Conservation (phyloP, 2,797 vertebrate species). For the Danio aesculapii region DNA sequence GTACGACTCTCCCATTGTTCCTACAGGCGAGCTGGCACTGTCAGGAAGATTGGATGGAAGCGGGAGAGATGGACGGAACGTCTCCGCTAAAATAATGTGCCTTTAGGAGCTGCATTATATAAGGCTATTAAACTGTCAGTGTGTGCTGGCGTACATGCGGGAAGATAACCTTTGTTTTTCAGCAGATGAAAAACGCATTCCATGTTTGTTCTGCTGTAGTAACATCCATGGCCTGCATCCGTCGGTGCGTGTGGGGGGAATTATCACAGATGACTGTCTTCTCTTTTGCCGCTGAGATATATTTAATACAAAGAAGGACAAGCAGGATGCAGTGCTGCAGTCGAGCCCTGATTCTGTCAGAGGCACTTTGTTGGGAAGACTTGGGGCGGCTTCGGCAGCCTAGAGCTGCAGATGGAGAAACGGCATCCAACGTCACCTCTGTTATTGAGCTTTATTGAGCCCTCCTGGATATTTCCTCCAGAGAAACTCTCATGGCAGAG, state of each 20-base stretch:
- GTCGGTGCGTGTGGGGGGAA: slow-evolving; percentile 48
- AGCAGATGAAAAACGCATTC: slow-evolving; percentile 76
- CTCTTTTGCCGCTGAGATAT: slow-evolving; percentile 37
- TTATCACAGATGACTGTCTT: slow-evolving; percentile 36
- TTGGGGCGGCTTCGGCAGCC: slow-evolving; percentile 50
- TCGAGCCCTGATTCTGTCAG: slow-evolving; percentile 60
- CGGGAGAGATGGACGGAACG: slow-evolving; percentile 59
- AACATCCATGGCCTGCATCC: slow-evolving; percentile 67
- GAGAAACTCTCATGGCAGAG: slow-evolving; percentile 37
- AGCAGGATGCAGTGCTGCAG: slow-evolving; percentile 35
- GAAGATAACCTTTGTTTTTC: slow-evolving; percentile 78
- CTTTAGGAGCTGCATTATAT: slow-evolving; percentile 80
- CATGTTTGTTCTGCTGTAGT: slow-evolving; percentile 74
- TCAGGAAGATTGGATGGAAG: slow-evolving; percentile 69
- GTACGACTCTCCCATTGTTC: slow-evolving; percentile 74
- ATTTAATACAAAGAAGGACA: slow-evolving; percentile 44
- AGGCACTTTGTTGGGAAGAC: slow-evolving; percentile 50
- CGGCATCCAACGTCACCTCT: slow-evolving; percentile 23
- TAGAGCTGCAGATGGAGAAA: slow-evolving; percentile 44
- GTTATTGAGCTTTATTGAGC: slow-evolving; percentile 48
- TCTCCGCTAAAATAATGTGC: slow-evolving; percentile 80
- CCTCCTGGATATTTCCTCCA: slow-evolving; percentile 29
- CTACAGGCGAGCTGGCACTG: slow-evolving; percentile 67
- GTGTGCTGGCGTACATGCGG: slow-evolving; percentile 72
- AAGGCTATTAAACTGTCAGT: slow-evolving; percentile 84